Base-by-base conservation (phyloP, 2,113 vertebrate species). In the Etheostoma cragini region DNA sequence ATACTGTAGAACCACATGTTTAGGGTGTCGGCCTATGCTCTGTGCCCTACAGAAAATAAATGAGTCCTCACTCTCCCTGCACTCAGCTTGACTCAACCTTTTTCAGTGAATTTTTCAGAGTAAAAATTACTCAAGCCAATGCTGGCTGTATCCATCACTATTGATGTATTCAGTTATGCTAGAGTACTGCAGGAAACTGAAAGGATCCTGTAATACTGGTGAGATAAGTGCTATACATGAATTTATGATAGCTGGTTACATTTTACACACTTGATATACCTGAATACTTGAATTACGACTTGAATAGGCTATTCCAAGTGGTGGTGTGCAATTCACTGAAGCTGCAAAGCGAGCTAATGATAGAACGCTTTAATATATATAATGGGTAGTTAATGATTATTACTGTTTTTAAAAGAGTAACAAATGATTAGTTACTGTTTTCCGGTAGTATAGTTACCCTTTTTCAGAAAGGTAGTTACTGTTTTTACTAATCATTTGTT, bases 71-170 rank as follows among this genome's bases (percentile, higher is more conserved):
- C n/a, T 65, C 17, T 42, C 17, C 26, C 15, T 19, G 15, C 38
- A 26, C 60, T 72, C 46, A 26, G 53, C 26, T 47, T 50, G 14
- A 49, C 33, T 74, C 47, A 47, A 26, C 10, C 58, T 64, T 52
- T 78, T 19, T 61, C 56, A 35, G 60, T 61, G 49, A 49, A 35
- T 38, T 67, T 80, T 80, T 77, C 57, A 62, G 15, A 24, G 61
- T 35, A 50, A 62, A 83, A 84, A 78, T 77, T 4, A 83, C 63
- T 73, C 67, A 46, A 76, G 78, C 67, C 69, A 65, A 45, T 71
- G 50, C 49, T 14, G 6, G 30, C 67, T 12, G 26, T 64, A 52
- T 38, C 42, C 50, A 63, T 67, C 58, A 4, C 67, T 50, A 42
- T 46, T 73, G 56, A 80, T 69, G 19, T 54, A 35, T 64, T 66